These are phyloP conservation scores for Odocoileus virginianus DNA, from an alignment of 2,113 vertebrate genomes.

Conservation along the genomic window DNA sequence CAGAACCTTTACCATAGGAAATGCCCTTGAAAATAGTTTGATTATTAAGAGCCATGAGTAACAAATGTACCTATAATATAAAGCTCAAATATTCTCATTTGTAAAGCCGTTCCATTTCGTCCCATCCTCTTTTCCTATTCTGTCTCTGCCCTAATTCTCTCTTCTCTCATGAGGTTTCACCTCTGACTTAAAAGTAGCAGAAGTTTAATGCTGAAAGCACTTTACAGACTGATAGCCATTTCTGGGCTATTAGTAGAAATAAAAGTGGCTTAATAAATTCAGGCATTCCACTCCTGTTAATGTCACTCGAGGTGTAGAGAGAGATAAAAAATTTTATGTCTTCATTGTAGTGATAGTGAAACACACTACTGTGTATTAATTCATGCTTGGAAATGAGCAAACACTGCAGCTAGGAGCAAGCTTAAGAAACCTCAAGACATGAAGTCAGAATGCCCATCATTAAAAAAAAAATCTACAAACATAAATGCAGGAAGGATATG, in stretches of 20 bases:
- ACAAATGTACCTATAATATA: neutral
- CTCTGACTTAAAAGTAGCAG: neutral
- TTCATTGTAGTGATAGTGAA: neutral
- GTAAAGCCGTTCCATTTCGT: neutral
- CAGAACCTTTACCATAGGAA: neutral
- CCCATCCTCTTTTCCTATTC: neutral
- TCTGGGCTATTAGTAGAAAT: neutral
- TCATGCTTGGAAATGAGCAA: neutral
- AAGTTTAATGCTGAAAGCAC: constrained; percentile 2
- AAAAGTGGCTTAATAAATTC: neutral
- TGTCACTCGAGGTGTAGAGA: neutral
- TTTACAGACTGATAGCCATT: neutral
- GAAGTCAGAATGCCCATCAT: neutral
- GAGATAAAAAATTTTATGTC: neutral
- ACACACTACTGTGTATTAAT: neutral
- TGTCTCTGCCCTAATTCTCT: neutral
- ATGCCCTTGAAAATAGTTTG: neutral
- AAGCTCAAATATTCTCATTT: neutral
- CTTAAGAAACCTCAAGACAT: neutral
- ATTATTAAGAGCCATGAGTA: neutral
- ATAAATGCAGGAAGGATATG: neutral
- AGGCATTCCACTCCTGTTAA: neutral
- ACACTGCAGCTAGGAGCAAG: neutral
- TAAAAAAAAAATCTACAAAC: neutral
- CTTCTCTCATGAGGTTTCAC: neutral